Evolutionary conservation across 2,888 invertebrate genomes (phyloP).

Genomic region (Eupithecia dodoneata): DNA sequence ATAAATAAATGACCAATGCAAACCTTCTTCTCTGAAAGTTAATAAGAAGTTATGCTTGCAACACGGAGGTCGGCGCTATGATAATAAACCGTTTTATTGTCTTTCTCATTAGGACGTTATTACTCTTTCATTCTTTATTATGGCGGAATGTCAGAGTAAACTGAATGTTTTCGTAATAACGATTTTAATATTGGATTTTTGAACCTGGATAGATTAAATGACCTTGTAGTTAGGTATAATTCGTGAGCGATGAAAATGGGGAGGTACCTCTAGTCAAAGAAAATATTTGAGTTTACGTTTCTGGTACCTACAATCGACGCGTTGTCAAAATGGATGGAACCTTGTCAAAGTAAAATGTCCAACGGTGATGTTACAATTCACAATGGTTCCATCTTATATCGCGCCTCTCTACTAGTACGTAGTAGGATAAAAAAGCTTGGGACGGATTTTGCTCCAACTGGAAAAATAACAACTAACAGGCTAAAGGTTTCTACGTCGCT

Average conservation of each 20-base stretch:
- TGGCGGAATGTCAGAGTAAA: not conserved
- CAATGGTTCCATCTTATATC: not conserved
- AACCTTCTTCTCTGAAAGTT: not conserved
- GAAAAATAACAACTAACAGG: no score
- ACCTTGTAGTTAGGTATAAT: not conserved
- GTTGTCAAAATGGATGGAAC: not conserved
- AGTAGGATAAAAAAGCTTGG: no score
- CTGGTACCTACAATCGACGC: not conserved
- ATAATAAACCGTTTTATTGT: not conserved
- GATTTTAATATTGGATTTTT: not conserved
- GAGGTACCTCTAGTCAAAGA: not conserved
- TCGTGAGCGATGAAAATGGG: not conserved
- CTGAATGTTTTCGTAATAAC: not conserved
- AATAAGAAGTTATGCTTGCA: not conserved
- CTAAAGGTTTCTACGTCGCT: no score
- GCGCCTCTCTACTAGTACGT: no score
- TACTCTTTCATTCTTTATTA: not conserved
- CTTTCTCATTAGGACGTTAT: not conserved
- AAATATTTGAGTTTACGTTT: not conserved
- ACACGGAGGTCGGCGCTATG: not conserved
- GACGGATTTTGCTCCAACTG: no score
- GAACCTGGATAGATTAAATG: not conserved
- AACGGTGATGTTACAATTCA: not conserved
- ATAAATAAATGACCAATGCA: not conserved
- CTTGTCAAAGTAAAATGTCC: not conserved